Evolutionary conservation across 2,888 invertebrate genomes (phyloP).

Genomic region (Tridacna gigas): DNA sequence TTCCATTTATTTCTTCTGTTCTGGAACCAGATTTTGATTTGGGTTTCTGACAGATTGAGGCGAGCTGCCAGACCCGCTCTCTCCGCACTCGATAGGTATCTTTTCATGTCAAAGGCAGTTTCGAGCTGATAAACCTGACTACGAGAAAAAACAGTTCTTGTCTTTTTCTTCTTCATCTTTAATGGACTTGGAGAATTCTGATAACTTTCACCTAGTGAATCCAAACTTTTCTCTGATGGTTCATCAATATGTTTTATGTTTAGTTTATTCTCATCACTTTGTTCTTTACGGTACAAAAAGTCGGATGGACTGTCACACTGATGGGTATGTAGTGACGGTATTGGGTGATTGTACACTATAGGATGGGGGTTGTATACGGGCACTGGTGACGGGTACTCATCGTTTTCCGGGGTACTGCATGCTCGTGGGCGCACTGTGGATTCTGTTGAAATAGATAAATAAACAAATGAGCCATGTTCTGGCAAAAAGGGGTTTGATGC

Average conservation of each 20-base stretch:
- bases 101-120: slow-evolving; percentile 61
- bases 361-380: slow-evolving; percentile 25
- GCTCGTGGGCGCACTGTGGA: slow-evolving; percentile 46
- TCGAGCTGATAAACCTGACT: slow-evolving; percentile 64
- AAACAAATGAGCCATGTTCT: too few species aligned
- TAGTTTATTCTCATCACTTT: slow-evolving; percentile 21
- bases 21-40: slow-evolving; percentile 69
- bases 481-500: not conserved
- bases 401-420: slow-evolving; percentile 61
- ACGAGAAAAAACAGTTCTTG: slow-evolving; percentile 64
- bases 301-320: not conserved
- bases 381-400: slow-evolving; percentile 57
- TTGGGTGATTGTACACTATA: not conserved
- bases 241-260: slow-evolving; percentile 29
- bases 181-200: slow-evolving; percentile 62
- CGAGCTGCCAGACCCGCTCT: slow-evolving; percentile 52
- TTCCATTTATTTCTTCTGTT: slow-evolving; percentile 70
- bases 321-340: slow-evolving; percentile 3
- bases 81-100: slow-evolving; percentile 61
- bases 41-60: slow-evolving; percentile 60
- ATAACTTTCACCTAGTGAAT: slow-evolving; percentile 62
- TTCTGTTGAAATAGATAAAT: slow-evolving; percentile 30
- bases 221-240: slow-evolving; percentile 58
- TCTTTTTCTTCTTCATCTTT: slow-evolving; percentile 60
- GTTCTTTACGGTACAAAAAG: not conserved